These are phyloP conservation scores for Ormia ochracea DNA, from an alignment of 2,888 invertebrate species.

Conservation along the genomic window DNA sequence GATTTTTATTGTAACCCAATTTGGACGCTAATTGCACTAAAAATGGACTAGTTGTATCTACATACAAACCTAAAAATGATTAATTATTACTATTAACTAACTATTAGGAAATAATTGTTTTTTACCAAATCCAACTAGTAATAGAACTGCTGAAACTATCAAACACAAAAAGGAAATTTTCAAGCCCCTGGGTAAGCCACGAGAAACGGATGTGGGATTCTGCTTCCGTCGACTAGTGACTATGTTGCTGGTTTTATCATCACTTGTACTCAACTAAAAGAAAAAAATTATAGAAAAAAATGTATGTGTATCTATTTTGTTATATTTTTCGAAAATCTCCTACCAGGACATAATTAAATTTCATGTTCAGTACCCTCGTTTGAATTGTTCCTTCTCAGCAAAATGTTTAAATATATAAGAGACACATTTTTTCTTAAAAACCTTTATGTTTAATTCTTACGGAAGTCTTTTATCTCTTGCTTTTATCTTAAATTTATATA, in stretches of 20 bases:
- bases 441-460: too few relatives aligned
- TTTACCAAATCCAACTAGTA: slow-evolving; percentile 75
- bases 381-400: not conserved
- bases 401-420: slow-evolving; percentile 8
- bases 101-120: not conserved
- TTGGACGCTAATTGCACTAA: slow-evolving; percentile 85
- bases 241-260: slow-evolving; percentile 67
- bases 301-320: not conserved
- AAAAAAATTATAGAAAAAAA: slow-evolving; percentile 1
- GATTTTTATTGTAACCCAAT: slow-evolving; percentile 83
- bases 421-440: too few relatives aligned
- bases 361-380: slow-evolving; percentile 46
- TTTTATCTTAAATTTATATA: too few relatives aligned
- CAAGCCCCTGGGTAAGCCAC: slow-evolving; percentile 70
- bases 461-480: too few relatives aligned
- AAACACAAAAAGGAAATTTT: slow-evolving; percentile 76
- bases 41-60: slow-evolving; percentile 77
- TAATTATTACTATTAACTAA: not conserved
- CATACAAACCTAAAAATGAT: slow-evolving; percentile 70
- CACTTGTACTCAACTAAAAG: slow-evolving; percentile 65
- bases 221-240: slow-evolving; percentile 67
- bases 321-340: not conserved
- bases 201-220: slow-evolving; percentile 62
- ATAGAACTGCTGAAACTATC: slow-evolving; percentile 71
- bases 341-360: slow-evolving; percentile 64